Conservation (phyloP, 2,113 vertebrate genomes). For the Periophthalmus modestus region DNA sequence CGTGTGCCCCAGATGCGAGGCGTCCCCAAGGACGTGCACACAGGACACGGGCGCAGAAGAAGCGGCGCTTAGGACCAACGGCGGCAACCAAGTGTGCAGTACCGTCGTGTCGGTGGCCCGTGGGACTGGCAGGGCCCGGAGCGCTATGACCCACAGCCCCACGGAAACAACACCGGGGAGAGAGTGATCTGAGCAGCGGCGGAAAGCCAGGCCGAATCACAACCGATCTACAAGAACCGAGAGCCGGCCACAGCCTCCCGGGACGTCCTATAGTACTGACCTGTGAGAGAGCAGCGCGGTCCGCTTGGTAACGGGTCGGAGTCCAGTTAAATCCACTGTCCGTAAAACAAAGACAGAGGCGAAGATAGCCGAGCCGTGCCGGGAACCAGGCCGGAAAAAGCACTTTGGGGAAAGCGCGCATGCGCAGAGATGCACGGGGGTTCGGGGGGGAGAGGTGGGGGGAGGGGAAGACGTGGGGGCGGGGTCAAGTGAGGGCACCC, state of each 20-base stretch:
- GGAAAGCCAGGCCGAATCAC: conserved; percentile 68
- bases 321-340: conserved; percentile 83
- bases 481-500: conserved; percentile 37
- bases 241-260: conserved; percentile 20
- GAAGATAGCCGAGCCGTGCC: conserved; percentile 82
- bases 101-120: conserved; percentile 39
- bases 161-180: conserved; percentile 72
- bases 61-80: conserved; percentile 16
- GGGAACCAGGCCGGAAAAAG: conserved; percentile 83
- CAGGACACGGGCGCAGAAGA: conserved; percentile 43
- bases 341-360: conserved; percentile 87
- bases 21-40: conserved; percentile 42
- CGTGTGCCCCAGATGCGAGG: conserved; percentile 46
- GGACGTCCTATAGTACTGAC: conserved; percentile 61
- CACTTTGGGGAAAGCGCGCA: conserved; percentile 71
- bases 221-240: conserved; percentile 42
- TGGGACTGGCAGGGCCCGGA: conserved; percentile 76
- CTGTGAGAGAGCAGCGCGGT: conserved; percentile 71
- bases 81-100: not conserved
- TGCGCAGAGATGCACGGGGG: conserved; percentile 59
- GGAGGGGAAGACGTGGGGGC: not conserved
- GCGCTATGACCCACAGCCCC: conserved; percentile 65
- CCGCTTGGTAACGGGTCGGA: conserved; percentile 73
- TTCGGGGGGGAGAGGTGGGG: not conserved
- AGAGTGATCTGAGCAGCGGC: conserved; percentile 73